Percentiles rank a stretch among this genome's conserved stretches.
Conservation (phyloP, 35 echinoderm and acorn worm genomes). For the Strongylocentrotus purpuratus region DNA sequence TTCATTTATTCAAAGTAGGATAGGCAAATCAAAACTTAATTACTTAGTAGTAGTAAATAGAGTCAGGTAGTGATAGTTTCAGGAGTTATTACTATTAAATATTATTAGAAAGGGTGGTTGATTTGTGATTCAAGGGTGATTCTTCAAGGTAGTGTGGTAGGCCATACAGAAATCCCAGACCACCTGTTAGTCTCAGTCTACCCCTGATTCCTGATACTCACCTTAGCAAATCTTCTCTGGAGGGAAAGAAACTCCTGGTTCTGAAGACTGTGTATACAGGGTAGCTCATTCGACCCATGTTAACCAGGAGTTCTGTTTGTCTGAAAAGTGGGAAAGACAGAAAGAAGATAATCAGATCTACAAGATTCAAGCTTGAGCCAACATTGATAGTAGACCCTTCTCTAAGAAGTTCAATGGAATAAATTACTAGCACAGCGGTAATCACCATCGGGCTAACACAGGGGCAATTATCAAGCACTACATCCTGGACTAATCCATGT, state of each 20-base stretch:
- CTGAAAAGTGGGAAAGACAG: slow-evolving; percentile 37
- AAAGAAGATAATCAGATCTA: neutral
- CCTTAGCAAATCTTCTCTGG: slow-evolving; percentile 84
- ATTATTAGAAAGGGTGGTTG: too few relatives aligned
- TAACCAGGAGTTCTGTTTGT: slow-evolving; percentile 82
- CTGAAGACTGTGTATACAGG: slow-evolving; percentile 77
- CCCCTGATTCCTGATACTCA: slow-evolving; percentile 14
- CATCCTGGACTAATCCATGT: neutral
- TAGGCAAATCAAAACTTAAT: too few relatives aligned
- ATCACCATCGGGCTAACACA: neutral
- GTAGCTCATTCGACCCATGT: slow-evolving; percentile 86
- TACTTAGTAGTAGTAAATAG: too few relatives aligned
- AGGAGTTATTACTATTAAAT: too few relatives aligned
- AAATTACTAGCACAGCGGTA: neutral
- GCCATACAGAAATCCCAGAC: too few relatives aligned
- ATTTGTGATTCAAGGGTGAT: too few relatives aligned
- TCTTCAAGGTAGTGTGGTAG: too few relatives aligned
- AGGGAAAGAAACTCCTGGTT: slow-evolving; percentile 69
- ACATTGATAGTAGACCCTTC: neutral
- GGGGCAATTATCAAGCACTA: neutral
- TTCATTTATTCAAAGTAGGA: neutral
- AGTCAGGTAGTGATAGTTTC: too few relatives aligned
- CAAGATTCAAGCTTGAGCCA: neutral
- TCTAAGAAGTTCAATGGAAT: neutral
- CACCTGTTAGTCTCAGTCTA: too few relatives aligned